Evolutionary conservation across 2,797 vertebrate genomes (phyloP).

Genomic region (Phyllotis vaccarum): DNA sequence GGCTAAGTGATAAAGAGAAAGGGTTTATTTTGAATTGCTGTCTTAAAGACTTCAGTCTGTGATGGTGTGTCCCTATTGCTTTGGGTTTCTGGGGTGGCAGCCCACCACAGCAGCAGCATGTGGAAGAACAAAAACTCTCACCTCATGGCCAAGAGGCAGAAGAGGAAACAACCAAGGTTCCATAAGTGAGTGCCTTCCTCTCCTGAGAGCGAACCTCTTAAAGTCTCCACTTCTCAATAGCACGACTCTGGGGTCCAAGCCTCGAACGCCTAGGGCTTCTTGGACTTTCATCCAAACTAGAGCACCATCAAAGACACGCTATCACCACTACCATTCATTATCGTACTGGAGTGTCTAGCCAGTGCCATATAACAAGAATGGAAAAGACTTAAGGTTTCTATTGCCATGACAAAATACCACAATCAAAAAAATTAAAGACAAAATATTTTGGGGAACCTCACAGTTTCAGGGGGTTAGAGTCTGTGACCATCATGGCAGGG

Average conservation of each 20-base stretch:
- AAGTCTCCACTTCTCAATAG: not conserved
- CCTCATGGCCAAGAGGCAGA: not conserved
- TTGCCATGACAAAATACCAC: not conserved
- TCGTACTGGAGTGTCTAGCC: no score
- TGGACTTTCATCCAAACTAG: not conserved
- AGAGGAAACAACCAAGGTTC: not conserved
- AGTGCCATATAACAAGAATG: not conserved
- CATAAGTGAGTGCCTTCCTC: not conserved
- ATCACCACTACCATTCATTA: no score
- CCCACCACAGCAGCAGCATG: not conserved
- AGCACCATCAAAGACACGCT: not conserved
- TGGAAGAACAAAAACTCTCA: not conserved
- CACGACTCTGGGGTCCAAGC: not conserved
- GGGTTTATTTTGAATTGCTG: not conserved
- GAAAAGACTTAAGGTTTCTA: not conserved
- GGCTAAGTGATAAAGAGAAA: not conserved
- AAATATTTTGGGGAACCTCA: not conserved
- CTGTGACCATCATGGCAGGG: not conserved
- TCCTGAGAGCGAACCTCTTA: not conserved
- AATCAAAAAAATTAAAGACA: not conserved
- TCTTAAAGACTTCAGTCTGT: not conserved
- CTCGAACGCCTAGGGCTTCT: not conserved
- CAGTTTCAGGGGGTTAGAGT: not conserved
- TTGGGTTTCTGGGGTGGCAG: not conserved
- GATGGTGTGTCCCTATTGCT: not conserved